phyloP scores from a whole-genome alignment of 2,113 vertebrate species.

The Mobula hypostoma region DNA sequence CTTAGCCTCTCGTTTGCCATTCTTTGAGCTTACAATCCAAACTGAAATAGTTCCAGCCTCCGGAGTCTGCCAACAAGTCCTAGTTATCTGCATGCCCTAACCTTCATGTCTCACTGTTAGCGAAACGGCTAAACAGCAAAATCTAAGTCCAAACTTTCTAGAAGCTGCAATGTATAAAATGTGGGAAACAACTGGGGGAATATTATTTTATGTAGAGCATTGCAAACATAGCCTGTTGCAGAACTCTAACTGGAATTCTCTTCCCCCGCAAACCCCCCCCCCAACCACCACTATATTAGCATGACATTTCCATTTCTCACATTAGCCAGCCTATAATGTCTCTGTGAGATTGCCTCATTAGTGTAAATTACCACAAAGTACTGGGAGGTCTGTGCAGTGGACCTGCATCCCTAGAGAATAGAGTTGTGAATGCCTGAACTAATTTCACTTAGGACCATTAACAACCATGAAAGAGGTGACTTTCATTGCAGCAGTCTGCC shows the following conservation, averaged over 20 bases:
- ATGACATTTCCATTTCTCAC: constrained; percentile 22
- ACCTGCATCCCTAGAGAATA: constrained; percentile 14
- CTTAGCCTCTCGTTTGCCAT: no score
- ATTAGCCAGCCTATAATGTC: constrained; percentile 1
- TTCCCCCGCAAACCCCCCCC: neutral
- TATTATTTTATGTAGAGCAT: neutral
- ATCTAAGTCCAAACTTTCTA: neutral
- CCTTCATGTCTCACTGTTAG: no score
- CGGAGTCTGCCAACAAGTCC: no score
- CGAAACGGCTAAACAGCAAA: no score
- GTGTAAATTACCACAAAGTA: constrained; percentile 20
- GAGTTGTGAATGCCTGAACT: constrained; percentile 22
- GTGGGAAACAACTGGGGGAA: neutral
- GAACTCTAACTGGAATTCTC: neutral
- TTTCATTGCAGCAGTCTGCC: neutral
- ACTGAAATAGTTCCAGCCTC: no score
- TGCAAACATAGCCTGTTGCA: neutral
- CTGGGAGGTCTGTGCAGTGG: constrained; percentile 30
- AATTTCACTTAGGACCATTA: constrained; percentile 33
- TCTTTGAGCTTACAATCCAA: no score
- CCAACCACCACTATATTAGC: neutral
- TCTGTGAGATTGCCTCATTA: constrained; percentile 31
- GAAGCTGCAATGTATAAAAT: neutral
- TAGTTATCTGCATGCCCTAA: no score
- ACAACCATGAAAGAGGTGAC: constrained; percentile 27